Evolutionary conservation across 2,888 invertebrate species (phyloP), one percentile per base, ranked within the genome.

Genomic region (Drosophila mercatorum): DNA sequence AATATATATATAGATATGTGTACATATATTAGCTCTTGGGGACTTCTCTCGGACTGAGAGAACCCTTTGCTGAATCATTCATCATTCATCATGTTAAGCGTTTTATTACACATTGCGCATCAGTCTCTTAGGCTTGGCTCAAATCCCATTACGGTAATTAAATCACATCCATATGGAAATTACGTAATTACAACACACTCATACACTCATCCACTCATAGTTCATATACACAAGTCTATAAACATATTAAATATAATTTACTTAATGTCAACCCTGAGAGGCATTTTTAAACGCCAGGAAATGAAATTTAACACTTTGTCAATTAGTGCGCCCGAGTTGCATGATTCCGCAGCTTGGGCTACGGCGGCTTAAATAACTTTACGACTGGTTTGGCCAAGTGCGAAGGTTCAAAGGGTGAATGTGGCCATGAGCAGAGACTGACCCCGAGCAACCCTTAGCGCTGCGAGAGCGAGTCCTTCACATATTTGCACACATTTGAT

Each of bases 81-180:
- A 89, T 80, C 90, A 92, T 91, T 83, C 91, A 91, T 91, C 92
- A 91, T 90, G 81, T 91, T 92, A 92, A 91, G 92, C 91, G 91
- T 88, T 91, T 92, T 91, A 91, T 91, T 91, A 91, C 91, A 86
- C 83, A 81, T 75, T 67, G 78, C 77, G 64, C 55, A 69, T 68
- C 53, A 28, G 65, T 70, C 73, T 70, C 75, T 69, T 68, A 64
- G 71, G 80, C 80, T 67, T 68, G 76, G 70, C 83, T 81, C 81
- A 91, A 91, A 90, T 91, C 92, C 91, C 91, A 92, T 91, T 92
- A 91, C 89, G 83, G 92, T 91, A 91, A 91, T 91, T 92, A 91
- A 91, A 92, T 92, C 92, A 91, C 88, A 86, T 90, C 81, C 88
- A 91, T 90, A 91, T 89, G 92, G 91, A 92, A 88, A 91, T 91